phyloP scores from a whole-genome alignment of 2,888 invertebrate genomes.

The Caenorhabditis uteleia region DNA sequence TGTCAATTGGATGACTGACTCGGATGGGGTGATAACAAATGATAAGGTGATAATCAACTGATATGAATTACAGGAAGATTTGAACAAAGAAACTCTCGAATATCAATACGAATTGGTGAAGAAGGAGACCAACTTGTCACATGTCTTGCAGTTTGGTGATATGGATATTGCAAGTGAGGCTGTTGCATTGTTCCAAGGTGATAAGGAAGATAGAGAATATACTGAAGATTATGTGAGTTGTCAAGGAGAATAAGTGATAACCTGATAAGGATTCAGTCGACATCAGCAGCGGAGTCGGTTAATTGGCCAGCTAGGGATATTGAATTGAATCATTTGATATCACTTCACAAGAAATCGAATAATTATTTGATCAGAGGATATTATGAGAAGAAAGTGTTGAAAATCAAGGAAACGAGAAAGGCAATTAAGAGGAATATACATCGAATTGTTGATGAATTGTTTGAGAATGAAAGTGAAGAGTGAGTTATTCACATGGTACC shows the following conservation, averaged over 20 bases:
- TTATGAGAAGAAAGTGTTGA: conserved; percentile 9
- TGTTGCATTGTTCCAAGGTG: conserved; percentile 71
- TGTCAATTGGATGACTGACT: conserved; percentile 76
- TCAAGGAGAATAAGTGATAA: neutral
- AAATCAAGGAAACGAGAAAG: conserved; percentile 14
- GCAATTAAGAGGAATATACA: conserved; percentile 35
- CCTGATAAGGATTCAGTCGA: conserved; percentile 10
- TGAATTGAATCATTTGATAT: conserved; percentile 63
- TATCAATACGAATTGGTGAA: conserved; percentile 74
- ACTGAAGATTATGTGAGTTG: conserved; percentile 21
- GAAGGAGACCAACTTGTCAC: conserved; percentile 74
- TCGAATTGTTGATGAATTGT: conserved; percentile 27
- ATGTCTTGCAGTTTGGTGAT: conserved; percentile 75
- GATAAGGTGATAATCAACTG: neutral
- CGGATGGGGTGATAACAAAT: no score
- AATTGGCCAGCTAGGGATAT: conserved; percentile 70
- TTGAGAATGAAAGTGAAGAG: conserved; percentile 35
- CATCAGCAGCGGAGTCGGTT: conserved; percentile 38
- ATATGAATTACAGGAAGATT: conserved; percentile 73
- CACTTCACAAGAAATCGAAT: conserved; percentile 7
- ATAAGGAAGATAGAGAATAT: conserved; percentile 34
- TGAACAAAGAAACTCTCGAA: conserved; percentile 73
- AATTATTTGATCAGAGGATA: conserved; percentile 1
- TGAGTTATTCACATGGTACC: no score
- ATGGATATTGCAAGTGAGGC: conserved; percentile 61